Base-by-base conservation (phyloP, 2,113 vertebrate genomes). In the Procavia capensis region DNA sequence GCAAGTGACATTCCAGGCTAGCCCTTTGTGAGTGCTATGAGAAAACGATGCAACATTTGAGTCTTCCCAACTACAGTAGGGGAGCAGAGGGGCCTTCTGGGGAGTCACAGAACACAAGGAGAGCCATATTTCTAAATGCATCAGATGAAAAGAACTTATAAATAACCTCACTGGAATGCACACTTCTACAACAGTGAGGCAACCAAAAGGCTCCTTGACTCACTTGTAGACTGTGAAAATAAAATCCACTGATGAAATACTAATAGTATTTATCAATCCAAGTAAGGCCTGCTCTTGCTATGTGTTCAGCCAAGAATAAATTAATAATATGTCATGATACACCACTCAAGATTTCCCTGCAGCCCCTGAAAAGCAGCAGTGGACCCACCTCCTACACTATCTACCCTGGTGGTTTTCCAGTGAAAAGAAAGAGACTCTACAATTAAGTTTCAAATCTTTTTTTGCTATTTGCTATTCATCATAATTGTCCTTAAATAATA, bases 231-330 rank as follows among this genome's bases (percentile, higher is more conserved):
- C 63, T 5, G 0, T 78, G 36, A 97, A 97, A 94, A 39, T 93
- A 96, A 89, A 97, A 96, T 93, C 95, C 90, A 2, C 75, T 68
- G 76, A 97, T 61, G 94, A 98, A 96, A 94, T 90, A 97, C 83
- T 93, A 97, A 96, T 75, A 96, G 88, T 82, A 97, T 97, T 79
- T 94, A 97, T 97, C 98, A 76, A 82, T 95, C 96, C 98, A 98
- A 98, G 97, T 96, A 98, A 98, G 98, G 98, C 99, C 98, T 97
- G 98, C 95, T 96, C 97, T 93, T 90, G 78, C 76, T 95, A 96
- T 70, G 89, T 75, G 34, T 2, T 87, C 97, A 98, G 98, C 97
- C 97, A 88, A 72, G 59, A 87, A 74, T 31, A 90, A 95, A 96
- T 92, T 90, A 90, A 85, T 2, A 41, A 85, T 0, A 76, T 34